Base-by-base conservation (phyloP, 2,113 vertebrate species). In the Syngnathoides biaculeatus region DNA sequence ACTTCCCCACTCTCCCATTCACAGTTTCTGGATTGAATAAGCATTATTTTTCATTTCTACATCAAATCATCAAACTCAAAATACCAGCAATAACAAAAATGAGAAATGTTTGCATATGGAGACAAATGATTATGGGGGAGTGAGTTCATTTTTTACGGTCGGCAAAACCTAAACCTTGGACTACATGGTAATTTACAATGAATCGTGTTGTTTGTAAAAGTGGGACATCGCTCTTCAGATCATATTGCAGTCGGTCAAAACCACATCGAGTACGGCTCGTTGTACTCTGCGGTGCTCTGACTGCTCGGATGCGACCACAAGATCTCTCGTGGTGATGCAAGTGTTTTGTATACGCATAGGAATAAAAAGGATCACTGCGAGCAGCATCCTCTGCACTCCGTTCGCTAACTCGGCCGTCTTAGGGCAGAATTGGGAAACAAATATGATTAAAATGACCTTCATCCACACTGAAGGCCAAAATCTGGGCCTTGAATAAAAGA, bases 11-110 rank as follows among this genome's bases (percentile, higher is more conserved):
- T 80, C 87, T 84, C 84, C 86, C 87, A 89, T 90, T 91, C 89
- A 90, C 90, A 90, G 86, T 90, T 90, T 87, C 87, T 89, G 88
- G 87, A 90, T 89, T 88, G 87, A 89, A 86, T 90, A 88, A 84
- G 84, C 84, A 87, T 85, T 87, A 88, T 84, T 87, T 88, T 83
- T 79, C 58, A 85, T 87, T 77, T 90, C 75, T 87, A 89, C 86
- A 88, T 86, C 84, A 86, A 87, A 90, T 87, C 87, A 82, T 84
- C 68, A 68, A 89, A 87, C 83, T 82, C 30, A 88, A 86, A 84
- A 85, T 77, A 83, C 75, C 85, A 79, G 82, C 83, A 48, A 87
- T 67, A 88, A 82, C 81, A 59, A 77, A 88, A 82, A 77, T 43
- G 77, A 79, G 75, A 81, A 78, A 83, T 72, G 74, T 80, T 86